Percentiles rank a stretch among this genome's conserved stretches.
phyloP scores from a whole-genome alignment of 2,888 invertebrate genomes.

The Agonopterix heracliana region DNA sequence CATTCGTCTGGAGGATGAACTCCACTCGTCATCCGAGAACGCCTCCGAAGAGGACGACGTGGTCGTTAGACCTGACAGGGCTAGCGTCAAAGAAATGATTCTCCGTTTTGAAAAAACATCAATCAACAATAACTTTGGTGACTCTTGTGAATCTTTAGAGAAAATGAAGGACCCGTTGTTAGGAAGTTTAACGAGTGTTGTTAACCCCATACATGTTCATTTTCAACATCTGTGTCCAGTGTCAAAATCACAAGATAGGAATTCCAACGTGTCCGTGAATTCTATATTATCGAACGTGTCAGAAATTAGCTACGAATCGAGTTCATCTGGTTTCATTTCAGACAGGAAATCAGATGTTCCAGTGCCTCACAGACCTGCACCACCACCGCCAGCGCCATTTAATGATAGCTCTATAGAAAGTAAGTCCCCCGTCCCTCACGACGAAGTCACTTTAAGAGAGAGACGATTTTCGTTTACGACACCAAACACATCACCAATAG shows the following conservation, averaged over 20 bases:
- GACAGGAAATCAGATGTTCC: slow-evolving; percentile 56
- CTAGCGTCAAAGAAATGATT: slow-evolving; percentile 64
- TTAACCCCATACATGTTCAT: slow-evolving; percentile 57
- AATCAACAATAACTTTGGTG: slow-evolving; percentile 37
- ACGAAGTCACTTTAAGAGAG: slow-evolving; percentile 31
- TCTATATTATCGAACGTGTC: slow-evolving; percentile 67
- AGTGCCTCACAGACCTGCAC: slow-evolving; percentile 63
- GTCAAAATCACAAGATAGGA: slow-evolving; percentile 55
- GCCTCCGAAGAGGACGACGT: slow-evolving; percentile 55
- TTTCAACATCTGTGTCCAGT: slow-evolving; percentile 57
- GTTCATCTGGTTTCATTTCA: slow-evolving; percentile 68
- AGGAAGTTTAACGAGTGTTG: slow-evolving; percentile 60
- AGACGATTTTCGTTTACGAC: slow-evolving; percentile 54
- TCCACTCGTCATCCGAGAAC: slow-evolving; percentile 44
- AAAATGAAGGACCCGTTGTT: slow-evolving; percentile 43
- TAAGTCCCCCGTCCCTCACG: slow-evolving; percentile 40
- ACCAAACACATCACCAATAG: slow-evolving; percentile 54
- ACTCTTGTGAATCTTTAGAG: slow-evolving; percentile 55
- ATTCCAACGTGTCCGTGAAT: slow-evolving; percentile 69
- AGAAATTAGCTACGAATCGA: slow-evolving; percentile 64
- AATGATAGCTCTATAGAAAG: slow-evolving; percentile 46
- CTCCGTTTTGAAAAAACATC: slow-evolving; percentile 60
- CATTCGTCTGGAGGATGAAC: slow-evolving; percentile 47
- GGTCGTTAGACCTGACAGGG: slow-evolving; percentile 45
- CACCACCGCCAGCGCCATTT: slow-evolving; percentile 60